Evolutionary conservation across 1,140 invertebrate genomes (phyloP), one percentile per base, ranked within the genome.

Genomic region (Pachyrhynchus sulphureomaculatus): DNA sequence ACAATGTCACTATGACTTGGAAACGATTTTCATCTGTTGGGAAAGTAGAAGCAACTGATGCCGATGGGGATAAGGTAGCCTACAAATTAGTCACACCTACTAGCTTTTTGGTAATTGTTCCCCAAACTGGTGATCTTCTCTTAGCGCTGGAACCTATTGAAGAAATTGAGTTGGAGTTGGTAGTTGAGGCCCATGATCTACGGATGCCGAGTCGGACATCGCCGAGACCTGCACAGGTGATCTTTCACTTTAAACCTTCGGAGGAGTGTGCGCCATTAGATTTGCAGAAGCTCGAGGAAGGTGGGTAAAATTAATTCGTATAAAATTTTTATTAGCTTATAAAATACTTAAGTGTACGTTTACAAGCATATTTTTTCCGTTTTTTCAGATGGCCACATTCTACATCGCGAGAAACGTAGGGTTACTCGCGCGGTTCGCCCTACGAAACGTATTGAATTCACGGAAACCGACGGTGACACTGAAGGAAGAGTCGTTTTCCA

Each of bases 371-470:
- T n/a, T n/a, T n/a, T n/a, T n/a, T n/a, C n/a, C n/a, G n/a, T 37
- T 6, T 13, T 51, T 51, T 9, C 18, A 52, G 57, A 44, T 21
- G 48, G 32, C 0, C 41, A 58, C 2, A 72, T 80, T 52, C 70
- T 80, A n/a, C 88, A 90, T 70, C 82, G 86, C 24, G 83, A 86
- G 39, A 93, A 94, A 70, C 80, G 92, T 8, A 80, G 92, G 6
- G 91, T 93, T 0, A 94, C 92, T 0, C 80, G 93, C 17, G 92
- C 92, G 0, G 92, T 95, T 0, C 78, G 93, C 26, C 92, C 93
- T 2, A 96, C 93, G 0, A 95, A 95, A 78, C 84, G 92, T 58
- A 92, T 94, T 55, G 93, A 95, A 65, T 95, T 95, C 72, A 90
- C 90, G 0, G 94, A 96, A 76, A 86, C 90, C 4, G 93, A 96